Evolutionary conservation across 1,140 invertebrate genomes (phyloP), one percentile per base, ranked within the genome.

Genomic region (Heliconius congener): DNA sequence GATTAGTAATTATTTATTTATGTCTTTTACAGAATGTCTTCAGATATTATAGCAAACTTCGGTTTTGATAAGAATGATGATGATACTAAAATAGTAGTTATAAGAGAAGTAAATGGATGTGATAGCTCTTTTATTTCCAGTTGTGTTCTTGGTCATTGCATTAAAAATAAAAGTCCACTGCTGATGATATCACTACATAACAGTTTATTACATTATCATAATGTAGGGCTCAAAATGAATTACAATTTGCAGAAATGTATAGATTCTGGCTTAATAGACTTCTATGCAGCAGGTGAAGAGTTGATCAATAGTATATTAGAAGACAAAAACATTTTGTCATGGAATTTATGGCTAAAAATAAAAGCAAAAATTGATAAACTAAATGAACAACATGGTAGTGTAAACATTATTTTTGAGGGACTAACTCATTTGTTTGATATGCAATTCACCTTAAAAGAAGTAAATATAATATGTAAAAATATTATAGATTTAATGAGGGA

Each of bases 201-300:
- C 83, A 97, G 97, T 82, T 96, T 96, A 8, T 94, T 97, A 37
- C 97, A 97, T 87, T 97, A 97, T 85, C 96, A 97, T 74, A 96
- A 96, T 90, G 95, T 97, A 74, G 96, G 96, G n/a, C 95, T 96
- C 86, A 96, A 96, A 86, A 93, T 97, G 84, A 96, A 96, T 39
- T 97, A 97, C 84, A 97, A 97, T 89, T 91, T 97, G 37, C 94
- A 95, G 50, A 95, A 95, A 76, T 89, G 96, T 82, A 89, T 95
- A 76, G 95, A 96, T 23, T 91, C 95, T 74, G 95, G 93, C 2
- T 89, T 94, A 18, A 87, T 97, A 13, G 88, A 93, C 70, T 94
- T 96, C 77, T 95, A 86, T 83, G 88, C 93, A 84, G 74, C 88
- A 74, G 92, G 88, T 77, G 81, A 87, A 66, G 85, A 87, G 74